Base-by-base conservation (phyloP, 2,888 invertebrate species). In the Drosophila lacicola region DNA sequence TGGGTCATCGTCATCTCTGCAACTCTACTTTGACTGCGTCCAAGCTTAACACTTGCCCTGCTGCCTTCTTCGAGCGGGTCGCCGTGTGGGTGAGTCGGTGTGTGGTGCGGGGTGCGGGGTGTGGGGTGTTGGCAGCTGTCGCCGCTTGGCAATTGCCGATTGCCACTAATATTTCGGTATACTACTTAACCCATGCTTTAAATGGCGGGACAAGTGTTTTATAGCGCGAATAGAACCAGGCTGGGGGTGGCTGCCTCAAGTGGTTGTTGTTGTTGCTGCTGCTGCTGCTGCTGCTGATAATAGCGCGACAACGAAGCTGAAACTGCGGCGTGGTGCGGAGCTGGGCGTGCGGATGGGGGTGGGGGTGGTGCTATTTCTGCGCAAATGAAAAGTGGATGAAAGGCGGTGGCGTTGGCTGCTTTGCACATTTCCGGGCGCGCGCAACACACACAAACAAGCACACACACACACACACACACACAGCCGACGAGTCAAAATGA, bases 341-440 rank as follows among this genome's bases (percentile, higher is more conserved):
- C 56, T 60, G 50, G 42, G n/a, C 25, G 54, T 11, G n/a, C 25
- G 57, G 67, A 46, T 54, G 71, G 46, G 75, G 17, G 60, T 33
- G 47, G 54, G 51, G 58, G 46, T 39, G 49, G 39, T 21, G 58
- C 55, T 51, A 21, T 69, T 70, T 75, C 75, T 82, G 82, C 77
- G 89, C 85, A 86, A 80, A 84, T 87, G 80, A 88, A 88, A 90
- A 88, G 89, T 89, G 90, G 90, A 70, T 90, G 89, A 90, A 90
- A 90, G 88, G 78, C 75, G 68, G 74, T 68, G 63, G 57, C 51
- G 61, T 64, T 67, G 51, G 42, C 62, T 80, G 69, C 77, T 79
- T 75, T 82, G 76, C 83, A 86, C 83, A 71, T 77, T 87, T 87
- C 82, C 82, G 74, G 74, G 82, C 77, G 69, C 70, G 66, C 55